Base-by-base conservation (phyloP, 1,140 invertebrate species). In the Ericerus pela region DNA sequence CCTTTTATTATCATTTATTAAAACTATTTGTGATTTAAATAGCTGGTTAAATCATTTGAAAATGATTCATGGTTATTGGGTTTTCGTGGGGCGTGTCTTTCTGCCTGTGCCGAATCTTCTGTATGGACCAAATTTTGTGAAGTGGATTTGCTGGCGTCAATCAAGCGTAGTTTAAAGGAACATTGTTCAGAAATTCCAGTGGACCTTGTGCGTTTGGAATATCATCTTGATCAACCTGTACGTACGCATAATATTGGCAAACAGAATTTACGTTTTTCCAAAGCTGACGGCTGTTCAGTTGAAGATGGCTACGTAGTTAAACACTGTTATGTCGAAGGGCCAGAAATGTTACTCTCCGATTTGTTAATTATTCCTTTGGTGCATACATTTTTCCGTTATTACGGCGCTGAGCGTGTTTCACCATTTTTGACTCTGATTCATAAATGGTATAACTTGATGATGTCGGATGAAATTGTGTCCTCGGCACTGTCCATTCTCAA, bases 121-220 rank as follows among this genome's bases (percentile, higher is more conserved):
- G 73, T 85, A 26, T 95, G 89, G 89, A 94, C 90, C 0, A 85
- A 83, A 63, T 91, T 91, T 66, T 94, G 90, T 74, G 91, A 96
- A 74, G 74, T 65, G 12, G 63, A 63, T 51, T 41, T 63, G 12
- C 38, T 65, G 14, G 8, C 55, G 24, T 43, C 54, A 43, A 56
- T 60, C 30, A 55, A 58, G 16, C 14, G 54, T 20, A 29, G 62
- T 29, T 57, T 62, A 10, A 26, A 22, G 5, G 31, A 54, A 29
- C 2, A 12, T 26, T 6, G 8, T 10, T 30, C 29, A 43, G 20
- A 12, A 47, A 64, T 86, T 26, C 82, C 84, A 0, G 58, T 65
- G 29, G 76, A 79, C 60, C 64, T 92, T 16, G 70, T 80, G 1
- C 75, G 82, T 60, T 86, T 93, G 65, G 91, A 96, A 69, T 73